Evolutionary conservation across 2,113 vertebrate species (phyloP), one percentile per base, ranked within the genome.

Genomic region (Pangasianodon hypophthalmus): DNA sequence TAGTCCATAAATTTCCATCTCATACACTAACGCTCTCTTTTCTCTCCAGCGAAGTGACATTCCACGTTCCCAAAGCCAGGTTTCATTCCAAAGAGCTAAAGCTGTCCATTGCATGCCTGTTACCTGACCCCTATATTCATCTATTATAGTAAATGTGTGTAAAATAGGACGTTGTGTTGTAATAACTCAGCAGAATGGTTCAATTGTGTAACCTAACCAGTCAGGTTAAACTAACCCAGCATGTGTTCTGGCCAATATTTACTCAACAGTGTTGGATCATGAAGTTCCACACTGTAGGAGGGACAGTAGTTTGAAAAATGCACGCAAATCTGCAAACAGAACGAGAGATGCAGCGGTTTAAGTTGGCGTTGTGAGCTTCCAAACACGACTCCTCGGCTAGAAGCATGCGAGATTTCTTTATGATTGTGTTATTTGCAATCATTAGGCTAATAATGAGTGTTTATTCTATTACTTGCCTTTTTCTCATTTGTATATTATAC

Each of bases 211-310:
- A 56, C 80, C 52, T 82, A n/a, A 56, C 80, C 80, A 82, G 16
- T 82, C 80, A 11, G n/a, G 80, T 82, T 82, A 32, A 82, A 82
- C 80, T 9, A 56, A 82, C 50, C 80, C 50, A 56, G 50, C 50
- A 82, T 32, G 80, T 18, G 5, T 19, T 82, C 52, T 82, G 29
- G 52, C 50, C n/a, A 54, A 52, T 75, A 84, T 82, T 91, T 91
- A 88, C 84, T 46, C 67, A 82, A 2, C 29, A 54, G 50, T 52
- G 46, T 82, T 82, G 50, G 80, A 82, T 56, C 50, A 54, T 18
- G 50, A 82, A 52, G 16, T 82, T 82, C 16, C 13, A 16, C 79
- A 82, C 16, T 9, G 7, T 37, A 37, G 3, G 21, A 54, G 79
- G 29, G 1, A 14, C 77, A 50, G 48, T 52, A 79, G 21, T 71